These are phyloP conservation scores for Muntiacus reevesi DNA, from an alignment of 2,113 vertebrate species.

Conservation along the genomic window DNA sequence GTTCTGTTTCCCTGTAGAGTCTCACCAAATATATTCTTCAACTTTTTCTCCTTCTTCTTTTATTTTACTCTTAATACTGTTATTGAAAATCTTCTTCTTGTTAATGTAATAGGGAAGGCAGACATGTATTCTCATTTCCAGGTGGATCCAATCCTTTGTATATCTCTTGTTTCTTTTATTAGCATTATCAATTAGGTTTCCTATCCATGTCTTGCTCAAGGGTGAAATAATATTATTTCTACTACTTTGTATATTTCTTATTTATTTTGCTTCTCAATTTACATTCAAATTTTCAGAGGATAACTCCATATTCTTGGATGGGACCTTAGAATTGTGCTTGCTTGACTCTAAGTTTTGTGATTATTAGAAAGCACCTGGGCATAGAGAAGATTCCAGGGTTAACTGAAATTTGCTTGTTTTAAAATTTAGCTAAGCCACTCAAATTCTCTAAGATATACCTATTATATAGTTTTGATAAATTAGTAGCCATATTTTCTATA, in stretches of 20 bases:
- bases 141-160: neutral
- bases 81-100: neutral
- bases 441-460: neutral
- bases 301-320: neutral
- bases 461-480: neutral
- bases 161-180: neutral
- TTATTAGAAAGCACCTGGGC: neutral
- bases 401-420: neutral
- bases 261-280: constrained; percentile 1
- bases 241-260: neutral
- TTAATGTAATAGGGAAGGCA: neutral
- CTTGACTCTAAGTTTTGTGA: neutral
- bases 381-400: neutral
- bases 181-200: neutral
- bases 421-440: neutral
- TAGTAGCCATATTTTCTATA: neutral
- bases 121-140: neutral
- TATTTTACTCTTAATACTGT: neutral
- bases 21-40: neutral
- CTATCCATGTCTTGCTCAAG: neutral
- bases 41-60: neutral
- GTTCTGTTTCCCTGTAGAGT: neutral
- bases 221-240: neutral
- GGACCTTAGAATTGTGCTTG: neutral
- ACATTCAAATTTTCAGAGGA: neutral